Percentiles rank a stretch among this genome's conserved stretches.
Conservation (phyloP, 2,888 invertebrate species). For the Mycalesis mineus region DNA sequence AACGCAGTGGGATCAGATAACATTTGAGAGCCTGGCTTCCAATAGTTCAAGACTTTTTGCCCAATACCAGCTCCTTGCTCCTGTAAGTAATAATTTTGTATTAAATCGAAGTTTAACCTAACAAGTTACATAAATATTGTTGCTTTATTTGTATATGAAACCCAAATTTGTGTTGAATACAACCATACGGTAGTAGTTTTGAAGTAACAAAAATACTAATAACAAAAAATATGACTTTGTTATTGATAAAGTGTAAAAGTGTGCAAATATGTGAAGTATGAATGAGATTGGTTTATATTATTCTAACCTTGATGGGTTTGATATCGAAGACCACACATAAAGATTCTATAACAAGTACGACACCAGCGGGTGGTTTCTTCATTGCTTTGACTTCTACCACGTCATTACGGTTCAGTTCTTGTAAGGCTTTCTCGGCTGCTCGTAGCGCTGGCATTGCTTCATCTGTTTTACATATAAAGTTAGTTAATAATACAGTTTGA, state of each 20-base stretch:
- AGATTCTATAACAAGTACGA: constrained; percentile 88
- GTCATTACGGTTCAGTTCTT: constrained; percentile 93
- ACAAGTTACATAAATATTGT: too few relatives aligned
- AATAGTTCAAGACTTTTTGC: constrained; percentile 91
- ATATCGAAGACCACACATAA: constrained; percentile 90
- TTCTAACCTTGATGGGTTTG: constrained; percentile 82
- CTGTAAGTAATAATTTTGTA: constrained; percentile 41
- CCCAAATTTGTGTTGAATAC: too few relatives aligned
- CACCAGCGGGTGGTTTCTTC: constrained; percentile 93
- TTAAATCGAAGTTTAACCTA: not conserved
- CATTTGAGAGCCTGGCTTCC: constrained; percentile 91
- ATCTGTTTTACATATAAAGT: constrained; percentile 46
- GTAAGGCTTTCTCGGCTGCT: constrained; percentile 90
- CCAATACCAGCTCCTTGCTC: constrained; percentile 82
- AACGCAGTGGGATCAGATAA: constrained; percentile 90
- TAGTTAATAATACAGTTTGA: too few relatives aligned
- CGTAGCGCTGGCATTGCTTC: constrained; percentile 91
- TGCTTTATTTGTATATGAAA: too few relatives aligned
- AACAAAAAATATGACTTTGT: too few relatives aligned
- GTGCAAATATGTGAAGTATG: too few relatives aligned
- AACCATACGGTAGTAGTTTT: too few relatives aligned
- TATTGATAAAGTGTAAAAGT: too few relatives aligned
- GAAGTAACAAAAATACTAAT: too few relatives aligned
- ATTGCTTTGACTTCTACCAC: constrained; percentile 94
- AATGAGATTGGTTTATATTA: not conserved